phyloP scores from a whole-genome alignment of 1,140 invertebrate genomes.

The Halictus rubicundus region DNA sequence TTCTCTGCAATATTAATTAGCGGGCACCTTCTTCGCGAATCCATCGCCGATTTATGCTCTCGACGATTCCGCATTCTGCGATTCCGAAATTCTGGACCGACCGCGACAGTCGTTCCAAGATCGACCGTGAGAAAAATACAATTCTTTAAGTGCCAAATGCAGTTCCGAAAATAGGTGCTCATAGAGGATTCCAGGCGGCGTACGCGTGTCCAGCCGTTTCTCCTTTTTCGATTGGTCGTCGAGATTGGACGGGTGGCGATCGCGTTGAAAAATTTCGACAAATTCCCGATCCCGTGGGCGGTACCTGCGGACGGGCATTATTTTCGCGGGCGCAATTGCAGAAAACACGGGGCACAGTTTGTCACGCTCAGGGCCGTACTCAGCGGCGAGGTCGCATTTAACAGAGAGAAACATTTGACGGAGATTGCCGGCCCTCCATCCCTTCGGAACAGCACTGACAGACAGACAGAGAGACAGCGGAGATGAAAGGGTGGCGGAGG shows the following conservation, averaged over 20 bases:
- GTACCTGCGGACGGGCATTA: background rate
- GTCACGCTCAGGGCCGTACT: conserved; percentile 9
- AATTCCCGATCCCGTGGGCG: background rate
- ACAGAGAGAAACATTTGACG: conserved; percentile 57
- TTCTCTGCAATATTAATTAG: background rate
- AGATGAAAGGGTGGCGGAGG: conserved; percentile 20
- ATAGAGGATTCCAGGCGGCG: too few species aligned
- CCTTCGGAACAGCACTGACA: conserved; percentile 41
- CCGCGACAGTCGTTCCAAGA: too few species aligned
- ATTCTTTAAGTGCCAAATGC: too few species aligned
- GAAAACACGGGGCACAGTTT: conserved; percentile 24
- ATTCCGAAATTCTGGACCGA: too few species aligned
- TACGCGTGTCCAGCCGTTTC: too few species aligned
- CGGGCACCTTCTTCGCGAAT: too few species aligned
- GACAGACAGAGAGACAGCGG: conserved; percentile 44
- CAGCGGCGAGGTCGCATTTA: conserved; percentile 36
- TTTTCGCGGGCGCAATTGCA: conserved; percentile 1
- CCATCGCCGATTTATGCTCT: too few species aligned
- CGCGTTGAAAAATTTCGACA: conserved; percentile 13
- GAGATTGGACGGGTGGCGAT: background rate
- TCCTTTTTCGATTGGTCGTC: too few species aligned
- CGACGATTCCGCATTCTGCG: too few species aligned
- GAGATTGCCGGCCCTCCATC: conserved; percentile 45
- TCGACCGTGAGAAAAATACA: too few species aligned
- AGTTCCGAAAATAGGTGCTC: too few species aligned